Evolutionary conservation across 2,888 invertebrate genomes (phyloP), one percentile per base, ranked within the genome.

Genomic region (Mactromeris polynyma): DNA sequence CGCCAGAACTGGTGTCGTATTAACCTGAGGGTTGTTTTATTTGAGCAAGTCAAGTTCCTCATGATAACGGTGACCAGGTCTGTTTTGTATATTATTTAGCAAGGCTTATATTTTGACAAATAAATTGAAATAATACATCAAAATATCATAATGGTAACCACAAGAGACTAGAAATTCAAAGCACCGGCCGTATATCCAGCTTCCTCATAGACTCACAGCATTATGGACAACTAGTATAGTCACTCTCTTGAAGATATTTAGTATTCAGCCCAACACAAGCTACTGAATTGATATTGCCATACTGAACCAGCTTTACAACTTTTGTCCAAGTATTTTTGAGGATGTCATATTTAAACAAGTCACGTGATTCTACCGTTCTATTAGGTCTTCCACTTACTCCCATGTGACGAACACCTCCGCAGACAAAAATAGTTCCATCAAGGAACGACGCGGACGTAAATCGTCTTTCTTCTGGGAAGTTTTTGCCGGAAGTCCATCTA

Each of bases 401-500:
- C 17, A 94, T 89, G 78, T 93, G 93, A 40, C 94, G 83, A 14
- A 95, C 91, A 7, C 96, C 96, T 36, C 95, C 95, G 88, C 94
- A 94, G 4, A 95, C 94, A 85, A 91, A 95, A 40, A 96, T 93
- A 73, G 81, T 86, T 17, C 91, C 93, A 33, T 93, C 93, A 82
- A 92, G 77, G 36, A 90, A 90, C 17, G 92, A 89, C 0, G 93
- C 90, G 0, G 94, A 90, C 36, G 90, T 87, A 31, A 94, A 92
- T 91, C 94, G 95, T 21, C 96, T 89, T 80, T 95, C 95, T 78
- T 95, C 95, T 2, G 95, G 95, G 90, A 96, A 95, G 58, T 94
- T 94, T 19, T 89, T 69, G 2, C 95, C 95, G 73, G 87, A 92
- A 4, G 85, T 88, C 99, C 99, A 98, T 93, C 97, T 97, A 95